Percentiles rank a stretch among this genome's conserved stretches.
phyloP scores from a whole-genome alignment of 2,888 invertebrate species.

The Eilema griseolum region DNA sequence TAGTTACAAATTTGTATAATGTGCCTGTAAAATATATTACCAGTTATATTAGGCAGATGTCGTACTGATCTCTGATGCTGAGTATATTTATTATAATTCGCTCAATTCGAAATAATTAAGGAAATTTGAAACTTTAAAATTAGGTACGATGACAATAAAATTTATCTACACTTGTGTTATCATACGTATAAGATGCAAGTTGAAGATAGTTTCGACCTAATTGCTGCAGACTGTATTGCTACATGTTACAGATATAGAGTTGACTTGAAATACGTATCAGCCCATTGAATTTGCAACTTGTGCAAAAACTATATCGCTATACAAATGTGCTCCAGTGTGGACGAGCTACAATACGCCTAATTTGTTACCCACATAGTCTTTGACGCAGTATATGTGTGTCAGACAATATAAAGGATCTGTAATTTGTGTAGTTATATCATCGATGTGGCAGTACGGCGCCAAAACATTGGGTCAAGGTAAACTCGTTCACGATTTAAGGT shows the following conservation, averaged over 20 bases:
- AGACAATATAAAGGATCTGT: constrained; percentile 28
- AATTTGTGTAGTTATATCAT: constrained; percentile 43
- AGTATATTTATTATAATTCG: too few species aligned
- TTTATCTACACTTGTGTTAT: too few species aligned
- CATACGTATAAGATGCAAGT: too few species aligned
- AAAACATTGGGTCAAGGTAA: constrained; percentile 60
- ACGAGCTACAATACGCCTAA: too few species aligned
- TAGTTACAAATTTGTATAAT: not conserved
- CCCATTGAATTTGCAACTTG: not conserved
- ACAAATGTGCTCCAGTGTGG: constrained; percentile 1
- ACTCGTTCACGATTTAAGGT: constrained; percentile 37
- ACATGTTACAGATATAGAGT: too few species aligned
- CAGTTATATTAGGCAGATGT: not conserved
- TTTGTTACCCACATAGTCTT: not conserved
- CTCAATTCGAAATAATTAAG: too few species aligned
- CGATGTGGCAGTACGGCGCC: constrained; percentile 49
- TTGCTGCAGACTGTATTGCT: too few species aligned
- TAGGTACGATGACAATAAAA: too few species aligned
- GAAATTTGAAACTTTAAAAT: too few species aligned
- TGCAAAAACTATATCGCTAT: not conserved
- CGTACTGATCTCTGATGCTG: too few species aligned
- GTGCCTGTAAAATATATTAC: not conserved
- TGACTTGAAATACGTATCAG: not conserved
- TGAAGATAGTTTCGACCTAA: too few species aligned
- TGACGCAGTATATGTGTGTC: constrained; percentile 14